Base-by-base conservation (phyloP, 1,140 invertebrate species). In the Lasioglossum baleicum region DNA sequence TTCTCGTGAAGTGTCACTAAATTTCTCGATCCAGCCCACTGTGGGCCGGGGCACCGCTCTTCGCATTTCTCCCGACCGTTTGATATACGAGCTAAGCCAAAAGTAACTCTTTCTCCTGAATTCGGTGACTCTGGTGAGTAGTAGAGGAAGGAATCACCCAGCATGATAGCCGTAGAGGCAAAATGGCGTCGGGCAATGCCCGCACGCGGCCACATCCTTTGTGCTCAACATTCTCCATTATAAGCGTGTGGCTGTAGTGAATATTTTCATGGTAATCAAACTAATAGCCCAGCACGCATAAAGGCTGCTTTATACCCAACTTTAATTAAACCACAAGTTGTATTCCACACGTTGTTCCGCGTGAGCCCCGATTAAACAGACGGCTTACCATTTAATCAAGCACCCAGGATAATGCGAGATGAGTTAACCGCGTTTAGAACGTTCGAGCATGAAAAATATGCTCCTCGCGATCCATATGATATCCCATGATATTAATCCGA, bases 251-350 rank as follows among this genome's bases (percentile, higher is more conserved):
- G 13, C 17, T 48, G 11, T 17, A 26, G 15, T 5, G 13, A 82
- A 31, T 64, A 58, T 67, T 70, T 66, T 26, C 13, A 63, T 40
- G 42, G 22, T 60, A 31, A 70, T 74, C 42, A 26, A 56, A 26
- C n/a, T 75, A 63, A 81, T 75, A 80, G 80, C 51, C 35, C 2
- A 15, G 26, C 20, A 40, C 6, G 58, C 66, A 70, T 17, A 35
- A 74, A 74, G 53, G 69, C 67, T 58, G 64, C 56, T 58, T 66
- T 73, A 66, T 48, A 40, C 22, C n/a, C 35, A 35, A 53, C 26
- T 72, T 80, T 85, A 81, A 84, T 84, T 84, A 84, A 85, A 84
- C 51, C 60, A 26, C 51, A 44, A 65, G 58, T 64, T 53, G 48
- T 74, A 77, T 70, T 73, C 51, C 13, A 20, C 40, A 51, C 74